Evolutionary conservation across 2,113 vertebrate species (phyloP), one percentile per base, ranked within the genome.

Genomic region (Corythornis madagascariensis): DNA sequence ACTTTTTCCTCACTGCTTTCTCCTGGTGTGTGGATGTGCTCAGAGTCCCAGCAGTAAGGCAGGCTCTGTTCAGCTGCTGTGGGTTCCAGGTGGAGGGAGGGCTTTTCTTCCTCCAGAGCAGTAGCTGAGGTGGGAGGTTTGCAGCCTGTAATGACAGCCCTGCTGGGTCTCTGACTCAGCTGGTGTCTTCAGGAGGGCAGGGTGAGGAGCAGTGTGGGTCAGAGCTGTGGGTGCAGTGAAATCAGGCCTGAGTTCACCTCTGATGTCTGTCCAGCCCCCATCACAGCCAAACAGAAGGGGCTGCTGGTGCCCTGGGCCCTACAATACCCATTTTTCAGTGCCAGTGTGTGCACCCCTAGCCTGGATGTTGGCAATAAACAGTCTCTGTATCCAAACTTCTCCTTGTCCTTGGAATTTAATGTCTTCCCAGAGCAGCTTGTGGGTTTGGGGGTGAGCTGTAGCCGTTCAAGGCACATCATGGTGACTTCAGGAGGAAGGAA

Each of bases 1-100:
- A 31, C 29, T 16, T 57, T 38, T 1, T 31, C 33, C 33, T 47
- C 0, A 1, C 18, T 43, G 0, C n/a, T 57, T 72, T 55, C 26
- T 17, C 22, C 29, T 52, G 29, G 7, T 19, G 11, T 3, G 26
- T 24, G 50, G 59, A 28, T 20, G 26, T 43, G 16, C 55, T 64
- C 15, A 1, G 15, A 8, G 21, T 11, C 45, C 29, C 21, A 16
- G 63, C 48, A 17, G 14, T 4, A 45, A 57, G 8, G 22, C 3
- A 8, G 16, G 42, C 47, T 75, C 25, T 50, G 52, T 11, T 11
- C 60, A 60, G 35, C 29, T 13, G 20, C 56, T 53, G 11, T 7
- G 3, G 24, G 35, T 22, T 14, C 18, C 26, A 4, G 50, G 35
- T 10, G 0, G 10, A 14, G 76, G 0, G 5, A 88, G 48, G 48